phyloP scores from a whole-genome alignment of 2,888 invertebrate species.

The Agonopterix heracliana region DNA sequence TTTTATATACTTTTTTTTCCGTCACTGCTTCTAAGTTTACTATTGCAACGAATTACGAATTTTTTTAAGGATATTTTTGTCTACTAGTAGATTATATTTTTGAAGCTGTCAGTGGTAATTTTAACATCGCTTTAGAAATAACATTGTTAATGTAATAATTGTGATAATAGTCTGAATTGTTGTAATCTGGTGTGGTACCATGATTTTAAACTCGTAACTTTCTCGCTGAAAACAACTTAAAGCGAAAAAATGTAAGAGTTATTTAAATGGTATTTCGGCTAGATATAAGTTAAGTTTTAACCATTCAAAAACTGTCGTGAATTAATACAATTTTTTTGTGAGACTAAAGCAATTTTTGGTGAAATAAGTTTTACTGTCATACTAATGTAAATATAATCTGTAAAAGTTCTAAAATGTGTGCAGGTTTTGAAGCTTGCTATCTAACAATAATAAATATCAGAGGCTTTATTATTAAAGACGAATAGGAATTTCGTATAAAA shows the following conservation, averaged over 20 bases:
- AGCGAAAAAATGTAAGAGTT: too few relatives aligned
- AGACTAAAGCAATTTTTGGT: conserved; percentile 24
- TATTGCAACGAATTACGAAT: conserved; percentile 38
- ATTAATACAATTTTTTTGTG: conserved; percentile 18
- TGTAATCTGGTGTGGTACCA: conserved; percentile 14
- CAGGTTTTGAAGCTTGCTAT: too few relatives aligned
- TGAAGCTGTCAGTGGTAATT: conserved; percentile 3
- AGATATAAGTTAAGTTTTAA: conserved; percentile 11
- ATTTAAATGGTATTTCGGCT: too few relatives aligned
- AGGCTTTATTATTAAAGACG: too few relatives aligned
- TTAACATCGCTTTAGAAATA: conserved; percentile 30
- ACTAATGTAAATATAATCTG: conserved; percentile 41
- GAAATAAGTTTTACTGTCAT: conserved; percentile 21
- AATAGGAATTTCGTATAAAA: too few relatives aligned
- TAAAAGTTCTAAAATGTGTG: too few relatives aligned
- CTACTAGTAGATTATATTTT: conserved; percentile 15
- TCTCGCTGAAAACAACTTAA: not conserved
- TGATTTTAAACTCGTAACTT: conserved; percentile 11
- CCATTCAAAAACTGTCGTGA: conserved; percentile 10
- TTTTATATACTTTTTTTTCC: conserved; percentile 9
- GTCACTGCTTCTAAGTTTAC: conserved; percentile 20
- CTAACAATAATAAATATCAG: too few relatives aligned
- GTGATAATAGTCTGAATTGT: conserved; percentile 33
- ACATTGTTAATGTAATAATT: conserved; percentile 26
- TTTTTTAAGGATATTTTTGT: conserved; percentile 6